Evolutionary conservation across 2,113 vertebrate genomes (phyloP).

Genomic region (Monarcha castaneiventris): DNA sequence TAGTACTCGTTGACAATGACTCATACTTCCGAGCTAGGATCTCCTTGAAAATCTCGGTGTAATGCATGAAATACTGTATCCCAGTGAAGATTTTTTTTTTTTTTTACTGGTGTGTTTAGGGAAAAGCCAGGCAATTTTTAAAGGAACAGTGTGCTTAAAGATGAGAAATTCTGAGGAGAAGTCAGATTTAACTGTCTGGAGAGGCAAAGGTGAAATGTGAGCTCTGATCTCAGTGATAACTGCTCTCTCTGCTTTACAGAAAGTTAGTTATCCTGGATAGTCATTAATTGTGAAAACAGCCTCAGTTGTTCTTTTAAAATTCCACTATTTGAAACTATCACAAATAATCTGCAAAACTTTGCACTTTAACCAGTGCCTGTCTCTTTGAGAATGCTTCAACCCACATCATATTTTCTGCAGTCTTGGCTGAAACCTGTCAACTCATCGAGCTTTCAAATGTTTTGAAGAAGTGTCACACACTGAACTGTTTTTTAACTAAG

Average conservation of each 20-base stretch:
- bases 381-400: neutral
- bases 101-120: neutral
- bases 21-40: slow-evolving; percentile 40
- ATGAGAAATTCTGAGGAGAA: neutral
- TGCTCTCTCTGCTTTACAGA: neutral
- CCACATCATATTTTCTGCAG: neutral
- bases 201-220: neutral
- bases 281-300: neutral
- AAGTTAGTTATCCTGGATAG: neutral
- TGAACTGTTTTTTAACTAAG: neutral
- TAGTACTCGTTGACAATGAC: slow-evolving; percentile 42
- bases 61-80: neutral
- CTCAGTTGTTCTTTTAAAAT: neutral
- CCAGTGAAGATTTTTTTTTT: neutral
- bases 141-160: neutral
- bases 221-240: neutral
- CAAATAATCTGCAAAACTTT: neutral
- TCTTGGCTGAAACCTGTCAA: neutral
- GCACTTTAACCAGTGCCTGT: neutral
- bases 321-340: neutral
- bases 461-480: neutral
- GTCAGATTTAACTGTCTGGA: neutral
- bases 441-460: neutral
- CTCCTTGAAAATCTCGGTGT: slow-evolving; percentile 9
- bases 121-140: neutral